Evolutionary conservation across 2,113 vertebrate species (phyloP), one percentile per base, ranked within the genome.

Genomic region (Centropristis striata): DNA sequence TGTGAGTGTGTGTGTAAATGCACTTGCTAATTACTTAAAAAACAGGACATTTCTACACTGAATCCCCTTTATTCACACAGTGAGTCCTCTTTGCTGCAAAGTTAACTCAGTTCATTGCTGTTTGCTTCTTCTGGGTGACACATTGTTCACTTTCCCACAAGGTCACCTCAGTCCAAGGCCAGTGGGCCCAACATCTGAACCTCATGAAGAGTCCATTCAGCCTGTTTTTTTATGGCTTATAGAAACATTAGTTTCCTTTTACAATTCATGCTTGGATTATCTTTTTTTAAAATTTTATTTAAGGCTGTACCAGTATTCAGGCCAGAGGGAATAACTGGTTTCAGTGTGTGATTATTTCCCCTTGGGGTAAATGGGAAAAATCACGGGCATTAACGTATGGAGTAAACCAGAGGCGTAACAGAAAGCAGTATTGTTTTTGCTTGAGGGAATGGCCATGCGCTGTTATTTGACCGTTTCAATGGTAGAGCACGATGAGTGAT

Each of bases 301-400:
- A 83, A 84, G 69, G 88, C 82, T 13, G 50, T 6, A 55, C 78
- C 3, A 53, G 90, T 83, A 83, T n/a, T 46, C 41, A 20, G 32
- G 88, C 91, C 92, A 93, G 80, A 86, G 61, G n/a, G 53, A 81
- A 73, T 55, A 88, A 78, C 85, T 65, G 80, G n/a, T 86, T 83
- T 86, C 78, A 86, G 72, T 25, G 65, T 78, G 65, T 86, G 83
- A 93, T 88, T 88, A 84, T 86, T 79, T 58, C 36, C 70, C 59
- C 78, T 71, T 2, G 0, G 25, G 87, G 81, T 44, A 75, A 79
- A 68, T 27, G 15, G 51, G 27, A n/a, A 57, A 51, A 67, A 58
- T 66, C 27, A 21, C 70, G 77, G 81, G 77, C 67, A 74, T 86
- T 72, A 81, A 59, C 1, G 60, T 79, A 73, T 69, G 71, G 54